Conservation (phyloP, 2,113 vertebrate species). For the Alethe castanea region DNA sequence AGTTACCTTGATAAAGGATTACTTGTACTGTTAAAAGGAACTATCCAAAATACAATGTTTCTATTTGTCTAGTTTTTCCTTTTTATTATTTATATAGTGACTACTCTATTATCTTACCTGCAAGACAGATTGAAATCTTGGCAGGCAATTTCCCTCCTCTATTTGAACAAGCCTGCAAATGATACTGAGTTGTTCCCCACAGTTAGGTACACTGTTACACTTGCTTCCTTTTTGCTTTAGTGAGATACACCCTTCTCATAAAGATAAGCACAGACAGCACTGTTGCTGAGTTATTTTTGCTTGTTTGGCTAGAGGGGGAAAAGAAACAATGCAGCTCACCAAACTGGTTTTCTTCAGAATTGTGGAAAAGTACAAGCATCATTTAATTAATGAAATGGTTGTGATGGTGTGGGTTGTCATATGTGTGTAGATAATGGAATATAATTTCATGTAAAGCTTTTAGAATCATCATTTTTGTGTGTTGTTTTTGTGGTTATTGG, state of each 20-base stretch:
- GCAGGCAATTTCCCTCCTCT: neutral
- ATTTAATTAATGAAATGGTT: neutral
- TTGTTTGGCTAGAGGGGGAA: neutral
- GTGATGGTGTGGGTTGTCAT: neutral
- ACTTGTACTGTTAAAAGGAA: neutral
- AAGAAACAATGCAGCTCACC: neutral
- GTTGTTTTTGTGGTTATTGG: neutral
- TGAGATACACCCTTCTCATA: neutral
- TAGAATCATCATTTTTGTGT: neutral
- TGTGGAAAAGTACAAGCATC: neutral
- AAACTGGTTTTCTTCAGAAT: neutral
- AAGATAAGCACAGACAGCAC: neutral
- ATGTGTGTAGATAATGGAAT: neutral
- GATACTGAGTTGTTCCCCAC: neutral
- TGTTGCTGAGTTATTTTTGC: neutral
- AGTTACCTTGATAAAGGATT: neutral
- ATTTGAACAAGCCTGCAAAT: neutral
- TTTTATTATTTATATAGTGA: neutral
- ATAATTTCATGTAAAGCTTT: neutral
- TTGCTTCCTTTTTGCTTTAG: neutral
- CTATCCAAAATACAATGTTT: neutral
- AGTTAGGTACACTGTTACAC: neutral
- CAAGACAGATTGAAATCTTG: neutral
- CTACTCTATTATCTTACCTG: neutral
- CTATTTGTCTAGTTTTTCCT: neutral